phyloP scores from a whole-genome alignment of 2,888 invertebrate species.

The Halictus ligatus region DNA sequence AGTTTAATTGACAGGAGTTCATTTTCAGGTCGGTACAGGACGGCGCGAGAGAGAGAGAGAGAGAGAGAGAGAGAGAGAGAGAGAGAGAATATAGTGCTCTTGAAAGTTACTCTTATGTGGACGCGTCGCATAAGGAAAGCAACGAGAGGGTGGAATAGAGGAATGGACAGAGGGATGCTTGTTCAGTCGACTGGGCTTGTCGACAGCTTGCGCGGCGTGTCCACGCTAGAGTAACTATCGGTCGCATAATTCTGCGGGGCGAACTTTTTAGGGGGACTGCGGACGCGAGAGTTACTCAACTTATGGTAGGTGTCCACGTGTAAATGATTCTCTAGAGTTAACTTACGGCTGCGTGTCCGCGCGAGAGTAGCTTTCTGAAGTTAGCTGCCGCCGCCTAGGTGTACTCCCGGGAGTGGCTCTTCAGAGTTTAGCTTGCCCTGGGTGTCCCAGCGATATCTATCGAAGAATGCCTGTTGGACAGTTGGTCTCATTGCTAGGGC shows the following conservation, averaged over 20 bases:
- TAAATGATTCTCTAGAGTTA: slow-evolving; percentile 1
- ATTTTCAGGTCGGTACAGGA: not conserved
- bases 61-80: too few species aligned
- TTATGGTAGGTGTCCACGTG: slow-evolving; percentile 12
- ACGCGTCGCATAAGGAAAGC: slow-evolving; percentile 5
- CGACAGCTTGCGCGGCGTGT: not conserved
- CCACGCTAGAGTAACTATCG: slow-evolving; percentile 2
- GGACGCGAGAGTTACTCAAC: not conserved
- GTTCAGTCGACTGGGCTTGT: not conserved
- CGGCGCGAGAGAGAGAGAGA: not conserved
- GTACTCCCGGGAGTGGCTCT: slow-evolving; percentile 1
- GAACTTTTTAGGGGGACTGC: not conserved
- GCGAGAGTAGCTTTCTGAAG: slow-evolving; percentile 9
- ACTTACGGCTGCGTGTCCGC: not conserved
- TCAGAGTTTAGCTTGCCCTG: slow-evolving; percentile 1
- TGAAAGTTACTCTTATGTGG: slow-evolving; percentile 9
- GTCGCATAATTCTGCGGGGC: not conserved
- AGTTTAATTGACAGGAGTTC: slow-evolving; percentile 9
- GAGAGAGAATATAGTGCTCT: not conserved
- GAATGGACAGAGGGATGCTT: not conserved
- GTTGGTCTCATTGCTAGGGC: not conserved
- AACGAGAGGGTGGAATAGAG: not conserved
- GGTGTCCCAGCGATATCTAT: not conserved
- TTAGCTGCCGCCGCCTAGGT: not conserved
- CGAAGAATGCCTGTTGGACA: slow-evolving; percentile 10